phyloP scores from a whole-genome alignment of 2,113 vertebrate species.

The Rana temporaria region DNA sequence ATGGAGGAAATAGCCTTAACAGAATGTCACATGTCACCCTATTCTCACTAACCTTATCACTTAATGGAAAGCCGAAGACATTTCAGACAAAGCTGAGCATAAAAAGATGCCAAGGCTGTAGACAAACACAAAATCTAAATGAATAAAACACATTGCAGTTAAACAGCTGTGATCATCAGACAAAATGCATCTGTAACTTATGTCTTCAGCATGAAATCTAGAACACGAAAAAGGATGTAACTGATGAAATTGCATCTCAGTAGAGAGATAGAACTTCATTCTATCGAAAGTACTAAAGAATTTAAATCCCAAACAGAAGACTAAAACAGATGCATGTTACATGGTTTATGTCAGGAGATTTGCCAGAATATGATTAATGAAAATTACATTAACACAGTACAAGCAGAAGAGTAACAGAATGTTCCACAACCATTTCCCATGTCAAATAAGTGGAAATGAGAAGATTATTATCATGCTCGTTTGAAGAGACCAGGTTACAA shows the following conservation, averaged over 20 bases:
- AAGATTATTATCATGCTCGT: background rate
- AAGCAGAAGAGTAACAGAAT: constrained; percentile 25
- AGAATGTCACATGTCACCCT: no score
- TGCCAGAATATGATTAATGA: constrained; percentile 29
- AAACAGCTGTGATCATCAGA: background rate
- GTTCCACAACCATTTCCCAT: constrained; percentile 20
- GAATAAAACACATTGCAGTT: no score
- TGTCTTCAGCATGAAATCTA: background rate
- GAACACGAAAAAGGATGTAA: background rate
- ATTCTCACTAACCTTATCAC: no score
- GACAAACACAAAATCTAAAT: no score
- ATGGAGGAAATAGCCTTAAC: no score
- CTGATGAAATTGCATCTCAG: background rate
- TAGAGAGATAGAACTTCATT: background rate
- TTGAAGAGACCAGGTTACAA: no score
- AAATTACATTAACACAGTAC: constrained; percentile 8
- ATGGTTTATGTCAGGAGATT: constrained; percentile 19
- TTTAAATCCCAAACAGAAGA: constrained; percentile 6
- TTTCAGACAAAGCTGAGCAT: no score
- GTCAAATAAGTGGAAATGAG: background rate
- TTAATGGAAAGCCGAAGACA: no score
- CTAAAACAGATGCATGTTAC: constrained; percentile 26
- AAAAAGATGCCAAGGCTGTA: no score
- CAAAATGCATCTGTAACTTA: background rate
- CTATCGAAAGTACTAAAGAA: background rate